Percentiles rank a stretch among this genome's conserved stretches.
These are phyloP conservation scores for Caenorhabditis plicata DNA, from an alignment of 2,888 invertebrate genomes.

Conservation along the genomic window DNA sequence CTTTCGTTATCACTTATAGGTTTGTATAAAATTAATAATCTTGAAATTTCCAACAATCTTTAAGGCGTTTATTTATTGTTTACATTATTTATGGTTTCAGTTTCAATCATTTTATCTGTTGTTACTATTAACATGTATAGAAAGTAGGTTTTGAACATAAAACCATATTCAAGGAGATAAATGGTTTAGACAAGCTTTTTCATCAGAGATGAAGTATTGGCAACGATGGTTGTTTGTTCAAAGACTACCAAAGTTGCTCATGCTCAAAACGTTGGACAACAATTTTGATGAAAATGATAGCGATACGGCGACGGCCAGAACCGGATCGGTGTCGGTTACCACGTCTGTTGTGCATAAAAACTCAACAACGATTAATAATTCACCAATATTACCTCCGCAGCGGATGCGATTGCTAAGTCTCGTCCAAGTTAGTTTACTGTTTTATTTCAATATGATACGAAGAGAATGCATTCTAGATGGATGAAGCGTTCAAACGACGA, in stretches of 20 bases:
- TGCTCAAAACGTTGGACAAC: constrained; percentile 26
- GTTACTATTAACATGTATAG: constrained; percentile 94
- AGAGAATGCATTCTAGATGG: constrained; percentile 26
- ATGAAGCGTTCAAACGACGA: constrained; percentile 35
- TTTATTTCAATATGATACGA: background rate
- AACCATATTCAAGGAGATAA: background rate
- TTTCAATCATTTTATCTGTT: constrained; percentile 88
- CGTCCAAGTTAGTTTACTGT: constrained; percentile 17
- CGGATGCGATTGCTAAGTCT: constrained; percentile 32
- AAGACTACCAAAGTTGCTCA: constrained; percentile 38
- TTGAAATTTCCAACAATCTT: constrained; percentile 1
- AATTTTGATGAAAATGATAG: constrained; percentile 19
- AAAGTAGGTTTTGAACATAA: constrained; percentile 74
- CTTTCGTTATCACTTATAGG: constrained; percentile 88
- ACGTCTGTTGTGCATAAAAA: constrained; percentile 14
- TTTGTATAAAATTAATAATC: constrained; percentile 5
- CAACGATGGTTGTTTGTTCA: constrained; percentile 48
- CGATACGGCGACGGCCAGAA: constrained; percentile 24
- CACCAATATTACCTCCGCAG: constrained; percentile 34
- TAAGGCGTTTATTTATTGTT: constrained; percentile 84
- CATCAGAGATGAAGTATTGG: constrained; percentile 46
- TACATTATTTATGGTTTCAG: constrained; percentile 93
- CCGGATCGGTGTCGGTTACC: constrained; percentile 26
- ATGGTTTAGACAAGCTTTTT: constrained; percentile 44
- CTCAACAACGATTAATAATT: constrained; percentile 15